Evolutionary conservation across 2,113 vertebrate species (phyloP).

Genomic region (Alouatta palliata): DNA sequence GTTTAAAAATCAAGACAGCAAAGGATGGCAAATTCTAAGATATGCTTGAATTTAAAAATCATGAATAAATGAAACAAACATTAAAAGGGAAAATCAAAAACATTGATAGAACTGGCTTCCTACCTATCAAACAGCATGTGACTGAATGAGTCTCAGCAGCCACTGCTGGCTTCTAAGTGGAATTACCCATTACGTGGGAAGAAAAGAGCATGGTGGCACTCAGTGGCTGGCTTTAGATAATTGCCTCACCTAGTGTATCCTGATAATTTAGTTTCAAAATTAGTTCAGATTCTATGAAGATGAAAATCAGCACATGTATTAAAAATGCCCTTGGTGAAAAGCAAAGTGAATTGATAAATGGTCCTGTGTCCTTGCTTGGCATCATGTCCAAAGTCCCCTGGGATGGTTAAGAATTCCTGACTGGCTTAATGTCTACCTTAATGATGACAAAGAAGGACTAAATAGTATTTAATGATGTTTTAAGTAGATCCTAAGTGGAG

Average conservation of each 20-base stretch:
- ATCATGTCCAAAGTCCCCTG: neutral
- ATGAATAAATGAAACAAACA: slow-evolving; percentile 43
- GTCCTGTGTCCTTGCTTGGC: neutral
- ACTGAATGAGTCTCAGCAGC: slow-evolving; percentile 32
- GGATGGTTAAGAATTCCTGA: slow-evolving; percentile 51
- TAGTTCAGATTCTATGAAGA: slow-evolving; percentile 26
- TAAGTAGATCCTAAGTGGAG: slow-evolving; percentile 57
- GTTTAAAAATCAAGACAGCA: neutral
- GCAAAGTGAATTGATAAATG: slow-evolving; percentile 39
- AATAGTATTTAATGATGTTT: slow-evolving; percentile 62
- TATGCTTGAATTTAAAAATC: slow-evolving; percentile 35
- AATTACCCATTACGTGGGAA: neutral
- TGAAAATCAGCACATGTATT: slow-evolving; percentile 39
- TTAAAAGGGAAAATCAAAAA: slow-evolving; percentile 59
- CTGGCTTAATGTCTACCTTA: slow-evolving; percentile 56
- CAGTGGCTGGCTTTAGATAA: neutral
- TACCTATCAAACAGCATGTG: slow-evolving; percentile 5
- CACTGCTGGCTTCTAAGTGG: slow-evolving; percentile 11
- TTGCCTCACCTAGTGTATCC: slow-evolving; percentile 46
- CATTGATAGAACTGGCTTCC: slow-evolving; percentile 59
- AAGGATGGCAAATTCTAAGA: neutral
- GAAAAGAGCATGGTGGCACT: neutral
- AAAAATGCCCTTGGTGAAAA: slow-evolving; percentile 47
- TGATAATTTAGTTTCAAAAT: slow-evolving; percentile 60
- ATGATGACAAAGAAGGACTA: slow-evolving; percentile 65